Percentiles rank a stretch among this genome's conserved stretches.
Conservation (phyloP, 1,140 invertebrate genomes). For the roundworm (Caenorhabditis elegans) region WBcel235 BX284606.5:10849001-10849500, state of each 20-base stretch:
- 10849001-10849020: not conserved
- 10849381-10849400: not conserved
- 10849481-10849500: slow-evolving; percentile 13
- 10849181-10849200: not conserved
- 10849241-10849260: not conserved
- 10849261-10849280: not conserved
- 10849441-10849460: not conserved
- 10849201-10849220: slow-evolving; percentile 1
- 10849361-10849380: slow-evolving; percentile 3
- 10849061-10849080: not conserved
- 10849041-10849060: not conserved
- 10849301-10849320: slow-evolving; percentile 27
- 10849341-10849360: not conserved
- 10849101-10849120: not conserved
- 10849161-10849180: not conserved
- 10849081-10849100: not conserved
- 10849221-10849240: too few relatives aligned
- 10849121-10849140: not conserved
- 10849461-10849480: not conserved
- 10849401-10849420: not conserved
- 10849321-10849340: slow-evolving; percentile 21
- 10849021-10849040: not conserved
- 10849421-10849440: not conserved
- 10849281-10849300: slow-evolving; percentile 9
- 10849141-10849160: not conserved